phyloP scores from a whole-genome alignment of 1,140 invertebrate genomes.

The Diabrotica undecimpunctata region DNA sequence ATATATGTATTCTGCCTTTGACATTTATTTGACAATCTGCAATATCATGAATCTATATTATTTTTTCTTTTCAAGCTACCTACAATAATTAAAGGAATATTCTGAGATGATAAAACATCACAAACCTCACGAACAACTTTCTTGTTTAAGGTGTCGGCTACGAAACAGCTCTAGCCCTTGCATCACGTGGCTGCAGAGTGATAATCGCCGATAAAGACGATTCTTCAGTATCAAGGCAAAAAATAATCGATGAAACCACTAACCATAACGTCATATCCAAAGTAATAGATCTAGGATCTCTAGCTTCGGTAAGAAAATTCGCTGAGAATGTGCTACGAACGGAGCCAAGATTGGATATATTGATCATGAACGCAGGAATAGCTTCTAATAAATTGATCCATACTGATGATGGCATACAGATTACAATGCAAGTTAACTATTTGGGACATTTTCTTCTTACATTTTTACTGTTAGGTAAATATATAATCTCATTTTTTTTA shows the following conservation, averaged over 20 bases:
- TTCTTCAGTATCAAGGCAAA: constrained; percentile 45
- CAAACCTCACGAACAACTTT: too few relatives aligned
- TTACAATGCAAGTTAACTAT: constrained; percentile 61
- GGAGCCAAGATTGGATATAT: constrained; percentile 57
- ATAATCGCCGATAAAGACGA: constrained; percentile 39
- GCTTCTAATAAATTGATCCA: constrained; percentile 36
- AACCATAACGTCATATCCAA: constrained; percentile 41
- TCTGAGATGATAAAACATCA: too few relatives aligned
- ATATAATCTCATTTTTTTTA: too few relatives aligned
- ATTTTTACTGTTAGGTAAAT: constrained; percentile 55
- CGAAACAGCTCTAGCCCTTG: constrained; percentile 37
- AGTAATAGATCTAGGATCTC: constrained; percentile 48
- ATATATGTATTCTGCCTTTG: too few relatives aligned
- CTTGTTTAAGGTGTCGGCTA: constrained; percentile 39
- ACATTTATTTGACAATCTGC: too few relatives aligned
- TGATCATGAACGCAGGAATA: constrained; percentile 64
- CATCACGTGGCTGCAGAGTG: constrained; percentile 36
- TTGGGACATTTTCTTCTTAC: constrained; percentile 66
- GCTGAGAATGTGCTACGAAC: constrained; percentile 48
- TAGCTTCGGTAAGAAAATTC: constrained; percentile 52
- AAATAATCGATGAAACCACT: constrained; percentile 34
- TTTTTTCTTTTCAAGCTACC: too few relatives aligned
- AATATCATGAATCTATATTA: too few relatives aligned
- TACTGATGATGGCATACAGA: constrained; percentile 59
- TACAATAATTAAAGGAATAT: too few relatives aligned